Evolutionary conservation across 2,888 invertebrate species (phyloP).

Genomic region (Pandemis cinnamomeana): DNA sequence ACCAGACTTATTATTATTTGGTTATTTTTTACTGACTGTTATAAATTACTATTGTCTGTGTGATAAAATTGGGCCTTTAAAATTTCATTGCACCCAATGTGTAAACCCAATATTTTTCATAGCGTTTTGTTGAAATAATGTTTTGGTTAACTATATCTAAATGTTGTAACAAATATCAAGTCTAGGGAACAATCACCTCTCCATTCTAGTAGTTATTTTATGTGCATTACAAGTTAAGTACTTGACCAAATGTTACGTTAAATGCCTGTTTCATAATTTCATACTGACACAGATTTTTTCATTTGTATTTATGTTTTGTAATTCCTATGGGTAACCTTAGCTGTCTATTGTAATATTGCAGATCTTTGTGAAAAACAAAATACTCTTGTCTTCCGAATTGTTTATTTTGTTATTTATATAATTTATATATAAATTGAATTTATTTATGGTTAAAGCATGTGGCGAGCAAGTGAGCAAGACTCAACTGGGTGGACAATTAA

Average conservation of each 20-base stretch:
- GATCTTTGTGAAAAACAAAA: conserved; percentile 46
- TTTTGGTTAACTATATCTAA: neutral
- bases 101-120: too few relatives aligned
- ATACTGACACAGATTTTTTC: neutral
- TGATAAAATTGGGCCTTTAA: too few relatives aligned
- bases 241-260: neutral
- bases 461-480: neutral
- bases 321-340: neutral
- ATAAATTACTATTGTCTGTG: too few relatives aligned
- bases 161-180: neutral
- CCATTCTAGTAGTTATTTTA: neutral
- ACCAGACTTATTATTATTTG: too few relatives aligned
- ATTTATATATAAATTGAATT: conserved; percentile 15
- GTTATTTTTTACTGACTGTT: too few relatives aligned
- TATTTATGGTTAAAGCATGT: conserved; percentile 28
- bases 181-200: neutral
- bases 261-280: neutral
- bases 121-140: neutral
- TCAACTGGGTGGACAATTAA: neutral
- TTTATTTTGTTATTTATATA: conserved; percentile 39
- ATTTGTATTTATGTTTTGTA: neutral
- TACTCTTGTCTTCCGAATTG: conserved; percentile 57
- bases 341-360: neutral
- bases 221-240: neutral
- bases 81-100: too few relatives aligned